phyloP scores from a whole-genome alignment of 2,888 invertebrate genomes.

The Protodeltote pygarga region DNA sequence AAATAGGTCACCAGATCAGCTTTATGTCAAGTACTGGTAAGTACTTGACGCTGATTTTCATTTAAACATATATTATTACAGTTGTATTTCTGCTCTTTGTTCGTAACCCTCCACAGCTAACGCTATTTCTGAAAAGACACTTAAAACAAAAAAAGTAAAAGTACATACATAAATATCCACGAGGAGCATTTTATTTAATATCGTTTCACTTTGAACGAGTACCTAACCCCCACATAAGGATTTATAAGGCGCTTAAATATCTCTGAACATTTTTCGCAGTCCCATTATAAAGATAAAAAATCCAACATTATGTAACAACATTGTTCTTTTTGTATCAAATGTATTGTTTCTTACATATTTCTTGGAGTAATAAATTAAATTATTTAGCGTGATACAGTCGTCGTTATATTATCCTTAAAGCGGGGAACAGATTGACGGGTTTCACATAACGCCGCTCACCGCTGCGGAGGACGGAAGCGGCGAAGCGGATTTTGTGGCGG shows the following conservation, averaged over 20 bases:
- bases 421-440: no score
- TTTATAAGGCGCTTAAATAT: conserved; percentile 23
- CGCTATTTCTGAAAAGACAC: conserved; percentile 7
- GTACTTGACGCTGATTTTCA: no score
- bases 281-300: conserved; percentile 24
- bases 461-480: no score
- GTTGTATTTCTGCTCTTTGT: not conserved
- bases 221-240: conserved; percentile 12
- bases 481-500: no score
- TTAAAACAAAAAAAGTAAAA: conserved; percentile 2
- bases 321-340: conserved; percentile 11
- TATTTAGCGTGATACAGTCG: no score
- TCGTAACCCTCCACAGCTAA: not conserved
- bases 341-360: conserved; percentile 3
- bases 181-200: conserved; percentile 19
- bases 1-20: no score
- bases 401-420: no score
- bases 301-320: conserved; percentile 6
- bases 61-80: no score
- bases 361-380: conserved; percentile 57
- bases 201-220: conserved; percentile 20
- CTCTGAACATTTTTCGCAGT: conserved; percentile 6
- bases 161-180: conserved; percentile 12
- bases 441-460: no score
- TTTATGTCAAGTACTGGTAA: no score